Percentiles rank a stretch among this genome's conserved stretches.
Evolutionary conservation across 2,888 invertebrate species (phyloP).

Genomic region (Nysson spinosus): DNA sequence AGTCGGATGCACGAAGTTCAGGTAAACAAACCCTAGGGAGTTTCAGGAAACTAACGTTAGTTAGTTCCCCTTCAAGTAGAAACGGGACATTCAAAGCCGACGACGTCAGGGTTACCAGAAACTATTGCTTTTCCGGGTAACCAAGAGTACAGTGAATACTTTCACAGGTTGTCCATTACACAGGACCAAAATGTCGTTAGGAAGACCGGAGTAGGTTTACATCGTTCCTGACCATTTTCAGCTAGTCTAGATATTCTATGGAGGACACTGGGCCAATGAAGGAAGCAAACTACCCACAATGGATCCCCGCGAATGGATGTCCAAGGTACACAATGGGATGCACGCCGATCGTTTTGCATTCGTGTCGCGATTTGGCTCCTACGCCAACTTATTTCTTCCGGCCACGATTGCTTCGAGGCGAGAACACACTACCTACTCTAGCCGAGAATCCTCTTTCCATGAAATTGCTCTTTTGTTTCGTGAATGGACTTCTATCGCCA

Average conservation of each 20-base stretch:
- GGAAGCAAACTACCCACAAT: conserved; percentile 46
- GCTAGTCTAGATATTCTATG: conserved; percentile 10
- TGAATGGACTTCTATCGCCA: conserved; percentile 11
- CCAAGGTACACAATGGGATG: conserved; percentile 37
- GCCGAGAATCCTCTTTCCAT: conserved; percentile 4
- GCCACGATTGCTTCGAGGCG: conserved; percentile 34
- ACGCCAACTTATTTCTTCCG: conserved; percentile 61
- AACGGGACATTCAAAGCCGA: background rate
- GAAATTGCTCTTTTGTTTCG: conserved; percentile 23
- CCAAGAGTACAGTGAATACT: background rate
- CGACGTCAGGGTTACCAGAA: background rate
- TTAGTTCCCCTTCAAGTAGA: conserved; percentile 1
- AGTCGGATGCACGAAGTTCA: no score
- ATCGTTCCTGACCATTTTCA: conserved; percentile 40
- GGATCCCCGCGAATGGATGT: conserved; percentile 49
- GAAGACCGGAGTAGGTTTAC: conserved; percentile 38
- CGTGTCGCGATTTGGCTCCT: conserved; percentile 52
- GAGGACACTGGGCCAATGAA: conserved; percentile 34
- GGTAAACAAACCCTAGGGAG: no score
- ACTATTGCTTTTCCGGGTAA: conserved; percentile 11
- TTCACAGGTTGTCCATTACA: conserved; percentile 17
- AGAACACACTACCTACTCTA: conserved; percentile 8
- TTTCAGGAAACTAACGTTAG: no score
- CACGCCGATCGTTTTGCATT: conserved; percentile 56
- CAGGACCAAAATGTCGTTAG: conserved; percentile 23